Percentiles rank a stretch among this genome's conserved stretches.
Evolutionary conservation across 2,797 vertebrate genomes (phyloP).

Genomic region (Neoniphon sammara): DNA sequence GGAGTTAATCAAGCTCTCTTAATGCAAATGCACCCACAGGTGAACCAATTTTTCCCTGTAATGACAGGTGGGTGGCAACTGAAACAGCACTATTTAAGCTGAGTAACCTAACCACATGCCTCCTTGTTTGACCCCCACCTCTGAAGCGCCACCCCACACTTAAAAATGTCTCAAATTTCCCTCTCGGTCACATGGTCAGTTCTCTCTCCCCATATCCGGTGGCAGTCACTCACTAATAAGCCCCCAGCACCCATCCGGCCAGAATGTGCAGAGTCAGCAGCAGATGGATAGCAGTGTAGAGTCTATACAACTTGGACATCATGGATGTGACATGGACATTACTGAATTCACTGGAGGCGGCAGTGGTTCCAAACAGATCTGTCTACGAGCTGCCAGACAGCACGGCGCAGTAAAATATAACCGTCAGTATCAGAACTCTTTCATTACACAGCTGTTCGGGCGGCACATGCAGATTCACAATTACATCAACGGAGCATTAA

Average conservation of each 20-base stretch:
- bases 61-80: conserved; percentile 26
- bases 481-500: background rate
- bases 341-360: background rate
- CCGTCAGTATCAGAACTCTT: conserved; percentile 29
- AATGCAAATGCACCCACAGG: no score
- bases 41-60: conserved; percentile 10
- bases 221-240: conserved; percentile 57
- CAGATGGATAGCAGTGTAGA: conserved; percentile 47
- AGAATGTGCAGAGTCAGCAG: conserved; percentile 61
- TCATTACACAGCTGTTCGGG: conserved; percentile 27
- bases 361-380: conserved; percentile 19
- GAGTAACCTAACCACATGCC: conserved; percentile 33
- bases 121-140: conserved; percentile 17
- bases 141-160: conserved; percentile 16
- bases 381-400: conserved; percentile 42
- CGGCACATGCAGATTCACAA: no score
- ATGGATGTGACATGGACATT: no score
- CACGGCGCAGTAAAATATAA: conserved; percentile 57
- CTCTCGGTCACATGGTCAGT: conserved; percentile 49
- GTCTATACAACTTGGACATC: conserved; percentile 4
- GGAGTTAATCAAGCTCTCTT: no score
- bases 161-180: conserved; percentile 58
- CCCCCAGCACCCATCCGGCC: conserved; percentile 23
- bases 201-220: conserved; percentile 66
- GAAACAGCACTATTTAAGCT: conserved; percentile 39